Conservation (phyloP, 2,797 vertebrate species). For the Melanotaenia trifasciata region DNA sequence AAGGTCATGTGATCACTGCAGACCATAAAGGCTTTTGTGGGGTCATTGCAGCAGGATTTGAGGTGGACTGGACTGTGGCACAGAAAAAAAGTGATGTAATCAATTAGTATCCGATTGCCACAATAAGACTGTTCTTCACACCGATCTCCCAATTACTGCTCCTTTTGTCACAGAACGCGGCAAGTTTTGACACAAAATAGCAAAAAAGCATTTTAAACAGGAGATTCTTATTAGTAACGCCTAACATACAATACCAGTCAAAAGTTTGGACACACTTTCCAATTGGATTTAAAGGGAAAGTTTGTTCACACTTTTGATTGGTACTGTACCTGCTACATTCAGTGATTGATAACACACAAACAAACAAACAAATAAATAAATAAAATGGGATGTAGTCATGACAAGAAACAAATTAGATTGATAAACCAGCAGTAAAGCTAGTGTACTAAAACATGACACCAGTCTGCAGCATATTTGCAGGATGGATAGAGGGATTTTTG, state of each 20-base stretch:
- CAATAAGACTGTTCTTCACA: slow-evolving; percentile 24
- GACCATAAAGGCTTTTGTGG: slow-evolving; percentile 47
- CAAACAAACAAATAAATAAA: no score
- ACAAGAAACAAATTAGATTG: slow-evolving; percentile 31
- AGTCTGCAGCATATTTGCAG: slow-evolving; percentile 17
- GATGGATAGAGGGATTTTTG: slow-evolving; percentile 6
- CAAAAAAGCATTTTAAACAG: neutral
- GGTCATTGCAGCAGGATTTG: slow-evolving; percentile 29
- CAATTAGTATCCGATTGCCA: slow-evolving; percentile 29
- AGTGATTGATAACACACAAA: neutral
- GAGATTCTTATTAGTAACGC: neutral
- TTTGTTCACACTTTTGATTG: no score
- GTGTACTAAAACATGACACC: slow-evolving; percentile 34
- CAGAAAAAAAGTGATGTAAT: slow-evolving; percentile 63
- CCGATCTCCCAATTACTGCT: slow-evolving; percentile 16
- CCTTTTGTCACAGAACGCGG: slow-evolving; percentile 1
- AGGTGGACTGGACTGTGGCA: slow-evolving; percentile 30
- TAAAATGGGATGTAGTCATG: slow-evolving; percentile 10
- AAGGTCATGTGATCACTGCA: slow-evolving; percentile 65
- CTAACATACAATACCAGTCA: neutral
- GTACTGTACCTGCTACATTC: neutral
- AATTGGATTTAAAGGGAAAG: no score
- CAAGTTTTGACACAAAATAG: neutral
- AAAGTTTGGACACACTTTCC: no score
- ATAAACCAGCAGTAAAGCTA: slow-evolving; percentile 24